Conservation (phyloP, 2,888 invertebrate species). For the Antheraea yamamai region DNA sequence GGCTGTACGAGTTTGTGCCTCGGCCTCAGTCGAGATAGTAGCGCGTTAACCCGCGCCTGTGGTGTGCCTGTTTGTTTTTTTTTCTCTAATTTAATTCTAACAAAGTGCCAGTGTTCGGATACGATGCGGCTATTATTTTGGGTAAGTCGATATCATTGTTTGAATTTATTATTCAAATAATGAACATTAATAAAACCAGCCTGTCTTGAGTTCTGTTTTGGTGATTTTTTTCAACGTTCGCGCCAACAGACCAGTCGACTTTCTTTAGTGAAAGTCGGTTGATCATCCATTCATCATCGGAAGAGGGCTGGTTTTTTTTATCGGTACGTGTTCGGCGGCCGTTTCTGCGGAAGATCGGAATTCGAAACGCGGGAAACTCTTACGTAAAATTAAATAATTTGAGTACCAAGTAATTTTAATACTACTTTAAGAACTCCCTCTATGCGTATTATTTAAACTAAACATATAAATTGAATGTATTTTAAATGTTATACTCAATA, state of each 20-base stretch:
- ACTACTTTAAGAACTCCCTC: background rate
- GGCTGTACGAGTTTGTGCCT: slow-evolving; percentile 51
- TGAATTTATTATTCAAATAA: slow-evolving; percentile 26
- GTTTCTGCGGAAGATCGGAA: slow-evolving; percentile 22
- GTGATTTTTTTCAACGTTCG: slow-evolving; percentile 24
- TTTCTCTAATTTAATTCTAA: slow-evolving; percentile 49
- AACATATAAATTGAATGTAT: background rate
- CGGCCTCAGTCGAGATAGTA: slow-evolving; percentile 61
- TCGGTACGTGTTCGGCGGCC: slow-evolving; percentile 43
- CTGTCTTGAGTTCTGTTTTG: slow-evolving; percentile 22
- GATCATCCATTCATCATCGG: slow-evolving; percentile 56
- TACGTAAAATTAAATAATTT: background rate
- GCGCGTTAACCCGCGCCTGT: slow-evolving; percentile 75
- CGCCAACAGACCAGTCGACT: slow-evolving; percentile 44
- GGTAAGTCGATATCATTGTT: slow-evolving; percentile 54
- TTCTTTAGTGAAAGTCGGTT: slow-evolving; percentile 68
- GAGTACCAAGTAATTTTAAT: background rate
- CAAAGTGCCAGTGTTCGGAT: slow-evolving; percentile 70
- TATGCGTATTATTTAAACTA: background rate
- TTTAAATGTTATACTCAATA: background rate
- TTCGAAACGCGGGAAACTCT: slow-evolving; percentile 31
- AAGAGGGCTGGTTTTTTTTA: slow-evolving; percentile 55
- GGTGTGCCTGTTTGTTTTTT: slow-evolving; percentile 55
- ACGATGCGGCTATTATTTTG: slow-evolving; percentile 77
- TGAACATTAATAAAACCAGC: background rate